Conservation (phyloP, 2,113 vertebrate genomes). For the Oophaga pumilio region DNA sequence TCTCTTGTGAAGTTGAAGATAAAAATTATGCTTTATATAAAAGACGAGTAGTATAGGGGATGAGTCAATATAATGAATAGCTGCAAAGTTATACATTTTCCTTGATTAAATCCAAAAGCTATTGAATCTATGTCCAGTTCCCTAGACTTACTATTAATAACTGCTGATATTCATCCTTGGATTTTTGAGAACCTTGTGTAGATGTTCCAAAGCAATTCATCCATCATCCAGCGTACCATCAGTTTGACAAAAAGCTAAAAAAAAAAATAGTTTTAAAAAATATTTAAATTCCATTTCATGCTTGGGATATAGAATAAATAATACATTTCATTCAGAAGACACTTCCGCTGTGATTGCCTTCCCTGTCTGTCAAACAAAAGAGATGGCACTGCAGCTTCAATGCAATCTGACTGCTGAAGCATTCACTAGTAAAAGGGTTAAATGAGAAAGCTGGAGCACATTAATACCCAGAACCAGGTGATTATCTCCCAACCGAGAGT, state of each 20-base stretch:
- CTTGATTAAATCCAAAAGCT: neutral
- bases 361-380: constrained; percentile 8
- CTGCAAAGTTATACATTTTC: too few relatives aligned
- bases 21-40: too few relatives aligned
- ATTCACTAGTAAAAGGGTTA: constrained; percentile 30
- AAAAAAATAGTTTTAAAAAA: constrained; percentile 12
- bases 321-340: constrained; percentile 12
- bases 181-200: neutral
- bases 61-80: too few relatives aligned
- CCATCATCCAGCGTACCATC: neutral
- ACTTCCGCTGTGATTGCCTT: constrained; percentile 37
- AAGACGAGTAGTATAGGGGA: too few relatives aligned
- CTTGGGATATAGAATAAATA: neutral
- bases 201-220: neutral
- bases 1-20: too few relatives aligned
- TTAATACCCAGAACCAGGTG: constrained; percentile 51
- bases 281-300: constrained; percentile 25
- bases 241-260: constrained; percentile 8
- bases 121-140: neutral
- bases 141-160: neutral
- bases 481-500: constrained; percentile 47
- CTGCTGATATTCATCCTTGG: neutral
- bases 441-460: constrained; percentile 40
- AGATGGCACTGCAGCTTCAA: constrained; percentile 3
- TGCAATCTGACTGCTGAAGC: constrained; percentile 27